Conservation (phyloP, 2,113 vertebrate genomes). For the Oncorhynchus gorbuscha region DNA sequence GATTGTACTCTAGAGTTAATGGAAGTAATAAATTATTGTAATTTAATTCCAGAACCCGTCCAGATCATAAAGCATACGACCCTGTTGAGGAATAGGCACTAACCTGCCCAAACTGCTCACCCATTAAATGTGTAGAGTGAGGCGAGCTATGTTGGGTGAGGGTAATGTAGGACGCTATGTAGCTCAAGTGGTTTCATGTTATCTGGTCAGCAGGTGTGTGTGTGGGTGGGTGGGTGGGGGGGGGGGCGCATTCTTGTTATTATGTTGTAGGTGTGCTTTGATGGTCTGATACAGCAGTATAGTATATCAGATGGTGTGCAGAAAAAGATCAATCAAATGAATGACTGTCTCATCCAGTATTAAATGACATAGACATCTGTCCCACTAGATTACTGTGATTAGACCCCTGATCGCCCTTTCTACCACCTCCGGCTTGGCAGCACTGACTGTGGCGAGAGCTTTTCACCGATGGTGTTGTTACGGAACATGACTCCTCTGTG, state of each 20-base stretch:
- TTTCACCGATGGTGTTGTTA: neutral
- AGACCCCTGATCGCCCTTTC: neutral
- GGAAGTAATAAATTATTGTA: no score
- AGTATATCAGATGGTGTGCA: neutral
- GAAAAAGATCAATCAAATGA: neutral
- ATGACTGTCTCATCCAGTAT: slow-evolving; percentile 6
- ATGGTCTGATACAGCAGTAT: neutral
- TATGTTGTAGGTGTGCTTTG: neutral
- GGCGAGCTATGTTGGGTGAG: no score
- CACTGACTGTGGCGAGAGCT: neutral
- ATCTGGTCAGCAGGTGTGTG: neutral
- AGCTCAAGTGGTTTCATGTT: neutral
- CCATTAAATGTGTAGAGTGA: no score
- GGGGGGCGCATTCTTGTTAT: no score
- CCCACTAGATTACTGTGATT: slow-evolving; percentile 20
- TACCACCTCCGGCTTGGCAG: neutral
- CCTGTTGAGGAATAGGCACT: neutral
- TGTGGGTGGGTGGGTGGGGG: slow-evolving; percentile 9
- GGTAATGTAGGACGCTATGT: no score
- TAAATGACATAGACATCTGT: slow-evolving; percentile 34
- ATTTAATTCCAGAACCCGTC: no score
- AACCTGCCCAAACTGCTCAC: no score
- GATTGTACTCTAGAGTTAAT: no score
- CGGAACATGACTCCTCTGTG: neutral
- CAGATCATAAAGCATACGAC: neutral